These are phyloP conservation scores for Leuciscus waleckii DNA, from an alignment of 2,797 vertebrate genomes.

Conservation along the genomic window DNA sequence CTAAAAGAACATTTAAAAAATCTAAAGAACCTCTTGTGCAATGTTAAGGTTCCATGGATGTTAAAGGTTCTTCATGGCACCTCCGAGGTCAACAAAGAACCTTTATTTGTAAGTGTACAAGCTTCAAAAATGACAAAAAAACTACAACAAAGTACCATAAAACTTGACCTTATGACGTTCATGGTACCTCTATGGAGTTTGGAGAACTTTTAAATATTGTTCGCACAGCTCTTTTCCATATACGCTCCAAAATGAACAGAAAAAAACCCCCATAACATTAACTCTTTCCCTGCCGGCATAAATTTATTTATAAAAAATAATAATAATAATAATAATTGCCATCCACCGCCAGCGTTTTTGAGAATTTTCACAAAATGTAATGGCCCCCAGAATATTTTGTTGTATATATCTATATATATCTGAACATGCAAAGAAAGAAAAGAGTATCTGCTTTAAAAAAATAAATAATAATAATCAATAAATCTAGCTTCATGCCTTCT, in stretches of 20 bases:
- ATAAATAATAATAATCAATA: no score
- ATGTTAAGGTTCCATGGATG: neutral
- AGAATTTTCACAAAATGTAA: neutral
- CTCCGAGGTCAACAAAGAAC: neutral
- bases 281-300: no score
- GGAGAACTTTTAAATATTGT: neutral
- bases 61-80: neutral
- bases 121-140: neutral
- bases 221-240: neutral
- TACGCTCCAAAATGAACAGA: neutral
- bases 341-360: neutral
- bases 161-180: neutral
- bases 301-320: no score
- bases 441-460: no score
- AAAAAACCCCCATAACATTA: neutral
- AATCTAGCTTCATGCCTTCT: neutral
- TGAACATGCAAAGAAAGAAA: no score
- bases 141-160: no score
- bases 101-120: neutral
- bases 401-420: no score
- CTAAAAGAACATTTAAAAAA: neutral
- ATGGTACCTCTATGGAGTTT: neutral
- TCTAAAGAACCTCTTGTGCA: neutral
- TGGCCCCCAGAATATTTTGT: neutral
- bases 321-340: no score